phyloP scores from a whole-genome alignment of 2,797 vertebrate genomes.

The Melanotaenia boesemani region DNA sequence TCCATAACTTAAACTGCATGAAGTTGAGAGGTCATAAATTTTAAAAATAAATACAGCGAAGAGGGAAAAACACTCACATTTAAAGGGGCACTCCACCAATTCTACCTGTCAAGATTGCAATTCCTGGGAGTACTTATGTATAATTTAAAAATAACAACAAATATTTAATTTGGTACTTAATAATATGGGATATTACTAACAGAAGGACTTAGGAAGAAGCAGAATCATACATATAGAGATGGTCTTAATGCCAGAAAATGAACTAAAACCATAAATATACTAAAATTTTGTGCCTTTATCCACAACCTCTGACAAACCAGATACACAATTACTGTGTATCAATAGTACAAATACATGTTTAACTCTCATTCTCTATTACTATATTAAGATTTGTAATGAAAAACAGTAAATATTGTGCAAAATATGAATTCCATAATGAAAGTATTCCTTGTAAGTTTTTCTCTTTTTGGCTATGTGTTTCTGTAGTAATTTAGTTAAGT shows the following conservation, averaged over 20 bases:
- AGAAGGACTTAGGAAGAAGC: no score
- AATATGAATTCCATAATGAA: not conserved
- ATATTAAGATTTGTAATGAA: not conserved
- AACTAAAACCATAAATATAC: no score
- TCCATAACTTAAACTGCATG: constrained; percentile 20
- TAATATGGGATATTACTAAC: no score
- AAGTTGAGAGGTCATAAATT: constrained; percentile 28
- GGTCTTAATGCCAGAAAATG: no score
- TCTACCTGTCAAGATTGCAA: not conserved
- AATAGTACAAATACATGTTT: not conserved
- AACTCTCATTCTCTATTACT: not conserved
- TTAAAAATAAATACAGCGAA: constrained; percentile 21
- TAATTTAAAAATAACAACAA: not conserved
- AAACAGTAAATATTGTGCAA: no score
- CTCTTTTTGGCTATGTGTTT: not conserved
- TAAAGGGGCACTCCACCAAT: constrained; percentile 8
- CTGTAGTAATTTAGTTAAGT: no score
- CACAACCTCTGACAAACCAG: not conserved
- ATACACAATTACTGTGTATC: no score
- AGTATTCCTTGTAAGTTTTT: not conserved
- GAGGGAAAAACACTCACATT: not conserved
- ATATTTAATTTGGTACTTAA: no score
- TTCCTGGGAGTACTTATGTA: no score
- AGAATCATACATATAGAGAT: no score
- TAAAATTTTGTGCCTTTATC: no score